Conservation (phyloP, 2,797 vertebrate species). For the Oryzias dopingdopingensis region DNA sequence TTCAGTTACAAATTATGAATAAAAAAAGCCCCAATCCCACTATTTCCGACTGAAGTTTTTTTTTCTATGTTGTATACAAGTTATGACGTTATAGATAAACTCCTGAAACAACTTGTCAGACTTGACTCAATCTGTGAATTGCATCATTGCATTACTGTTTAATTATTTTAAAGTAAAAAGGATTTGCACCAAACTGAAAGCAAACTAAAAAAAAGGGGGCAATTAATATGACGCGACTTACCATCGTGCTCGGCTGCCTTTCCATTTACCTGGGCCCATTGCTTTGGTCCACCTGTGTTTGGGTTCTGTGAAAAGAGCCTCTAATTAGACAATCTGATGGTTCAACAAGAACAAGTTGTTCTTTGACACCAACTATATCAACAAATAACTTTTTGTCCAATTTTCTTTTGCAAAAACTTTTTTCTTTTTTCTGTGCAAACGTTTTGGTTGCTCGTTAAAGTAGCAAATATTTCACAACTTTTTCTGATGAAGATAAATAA, state of each 20-base stretch:
- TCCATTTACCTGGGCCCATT: constrained; percentile 99
- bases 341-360: constrained; percentile 1
- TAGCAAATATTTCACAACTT: background rate
- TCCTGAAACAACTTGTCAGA: no score
- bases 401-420: background rate
- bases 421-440: background rate
- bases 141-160: no score
- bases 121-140: no score
- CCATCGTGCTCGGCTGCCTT: constrained; percentile 97
- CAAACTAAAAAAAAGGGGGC: background rate
- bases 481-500: background rate
- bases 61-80: no score
- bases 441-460: background rate
- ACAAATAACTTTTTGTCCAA: background rate
- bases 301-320: constrained; percentile 80
- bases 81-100: no score
- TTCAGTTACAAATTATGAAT: no score
- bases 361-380: background rate
- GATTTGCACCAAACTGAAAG: background rate
- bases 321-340: constrained; percentile 4
- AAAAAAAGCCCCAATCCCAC: no score
- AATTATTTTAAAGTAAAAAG: no score
- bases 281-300: constrained; percentile 99
- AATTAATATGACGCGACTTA: constrained; percentile 67
- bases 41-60: no score